Evolutionary conservation across 2,113 vertebrate species (phyloP).

Genomic region (Neotoma lepida): DNA sequence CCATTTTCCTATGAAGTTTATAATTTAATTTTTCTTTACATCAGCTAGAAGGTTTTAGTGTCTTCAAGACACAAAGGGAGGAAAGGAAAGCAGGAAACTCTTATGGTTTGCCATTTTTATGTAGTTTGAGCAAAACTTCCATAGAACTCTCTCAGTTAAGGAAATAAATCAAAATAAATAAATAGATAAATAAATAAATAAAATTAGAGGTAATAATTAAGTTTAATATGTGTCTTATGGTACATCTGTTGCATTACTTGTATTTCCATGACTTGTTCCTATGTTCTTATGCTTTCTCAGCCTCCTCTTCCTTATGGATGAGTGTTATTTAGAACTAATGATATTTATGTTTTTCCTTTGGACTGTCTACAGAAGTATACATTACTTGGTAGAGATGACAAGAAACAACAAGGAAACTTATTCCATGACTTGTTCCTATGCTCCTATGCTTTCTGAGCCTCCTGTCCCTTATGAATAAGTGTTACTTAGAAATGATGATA

Average conservation of each 20-base stretch:
- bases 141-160: not conserved
- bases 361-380: too few relatives aligned
- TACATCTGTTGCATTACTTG: not conserved
- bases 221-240: not conserved
- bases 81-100: not conserved
- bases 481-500: constrained; percentile 19
- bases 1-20: too few relatives aligned
- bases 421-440: too few relatives aligned
- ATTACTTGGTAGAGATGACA: too few relatives aligned
- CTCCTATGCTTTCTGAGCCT: not conserved
- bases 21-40: too few relatives aligned
- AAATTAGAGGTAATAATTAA: not conserved
- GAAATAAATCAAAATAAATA: too few relatives aligned
- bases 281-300: too few relatives aligned
- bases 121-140: not conserved
- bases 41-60: not conserved
- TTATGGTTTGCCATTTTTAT: not conserved
- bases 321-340: too few relatives aligned
- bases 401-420: too few relatives aligned
- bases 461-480: not conserved
- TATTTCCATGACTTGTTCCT: not conserved
- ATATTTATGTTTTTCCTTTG: too few relatives aligned
- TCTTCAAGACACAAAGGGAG: not conserved
- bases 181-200: too few relatives aligned
- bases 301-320: too few relatives aligned